Conservation (phyloP, 2,797 vertebrate genomes). For the Threskiornis aethiopicus region DNA sequence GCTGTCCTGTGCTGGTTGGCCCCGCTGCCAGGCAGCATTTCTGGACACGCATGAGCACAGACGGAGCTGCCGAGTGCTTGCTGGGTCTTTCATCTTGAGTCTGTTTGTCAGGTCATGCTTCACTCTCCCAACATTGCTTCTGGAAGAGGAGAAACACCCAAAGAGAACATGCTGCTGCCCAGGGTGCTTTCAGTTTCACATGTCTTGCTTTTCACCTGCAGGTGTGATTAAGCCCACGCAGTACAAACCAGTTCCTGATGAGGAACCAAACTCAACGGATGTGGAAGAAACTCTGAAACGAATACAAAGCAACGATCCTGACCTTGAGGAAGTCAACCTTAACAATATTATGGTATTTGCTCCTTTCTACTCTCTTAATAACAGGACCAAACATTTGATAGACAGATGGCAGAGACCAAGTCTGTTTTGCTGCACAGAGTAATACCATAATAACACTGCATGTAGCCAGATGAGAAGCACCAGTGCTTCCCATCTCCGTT, state of each 20-base stretch:
- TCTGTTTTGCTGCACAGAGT: not conserved
- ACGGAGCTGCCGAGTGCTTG: not conserved
- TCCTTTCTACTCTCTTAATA: not conserved
- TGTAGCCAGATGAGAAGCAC: not conserved
- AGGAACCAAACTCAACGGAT: conserved; percentile 92
- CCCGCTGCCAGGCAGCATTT: not conserved
- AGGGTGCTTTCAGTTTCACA: not conserved
- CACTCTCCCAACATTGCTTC: not conserved
- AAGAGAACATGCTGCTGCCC: not conserved
- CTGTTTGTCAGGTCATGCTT: not conserved
- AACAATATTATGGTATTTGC: conserved; percentile 92
- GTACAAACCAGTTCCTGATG: conserved; percentile 94
- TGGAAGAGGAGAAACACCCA: not conserved
- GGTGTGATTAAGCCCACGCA: conserved; percentile 94
- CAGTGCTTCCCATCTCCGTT: not conserved
- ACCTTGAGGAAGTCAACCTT: conserved; percentile 94
- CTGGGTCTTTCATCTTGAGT: not conserved
- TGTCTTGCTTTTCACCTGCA: conserved; percentile 35
- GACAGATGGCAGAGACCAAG: not conserved
- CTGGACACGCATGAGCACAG: accelerated
- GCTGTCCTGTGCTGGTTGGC: not conserved
- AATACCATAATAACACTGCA: not conserved
- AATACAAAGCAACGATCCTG: conserved; percentile 89
- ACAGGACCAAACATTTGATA: not conserved
- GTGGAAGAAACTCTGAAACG: conserved; percentile 90